phyloP scores from a whole-genome alignment of 2,888 invertebrate species.

The Eupithecia inturbata region DNA sequence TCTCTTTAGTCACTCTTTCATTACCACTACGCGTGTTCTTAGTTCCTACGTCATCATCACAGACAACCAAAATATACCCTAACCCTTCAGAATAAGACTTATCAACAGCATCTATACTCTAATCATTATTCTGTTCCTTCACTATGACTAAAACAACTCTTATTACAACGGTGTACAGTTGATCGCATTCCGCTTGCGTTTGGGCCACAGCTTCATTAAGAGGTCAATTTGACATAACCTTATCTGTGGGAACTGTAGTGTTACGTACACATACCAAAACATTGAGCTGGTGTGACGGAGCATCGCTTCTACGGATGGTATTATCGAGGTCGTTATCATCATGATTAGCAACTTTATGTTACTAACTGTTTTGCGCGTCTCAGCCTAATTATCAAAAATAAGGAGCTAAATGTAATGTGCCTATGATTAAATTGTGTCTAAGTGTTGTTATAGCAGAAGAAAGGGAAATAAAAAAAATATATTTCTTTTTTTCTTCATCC shows the following conservation, averaged over 20 bases:
- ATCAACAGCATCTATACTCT: constrained; percentile 8
- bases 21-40: constrained; percentile 24
- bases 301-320: neutral
- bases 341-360: neutral
- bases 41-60: neutral
- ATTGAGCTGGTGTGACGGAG: constrained; percentile 4
- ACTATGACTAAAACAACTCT: constrained; percentile 17
- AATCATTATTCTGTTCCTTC: neutral
- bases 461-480: too few relatives aligned
- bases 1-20: constrained; percentile 23
- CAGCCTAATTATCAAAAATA: neutral
- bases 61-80: constrained; percentile 26
- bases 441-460: too few relatives aligned
- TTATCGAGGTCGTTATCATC: constrained; percentile 2
- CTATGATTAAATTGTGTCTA: too few relatives aligned
- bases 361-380: neutral
- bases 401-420: too few relatives aligned
- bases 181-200: constrained; percentile 42
- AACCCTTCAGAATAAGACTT: constrained; percentile 28
- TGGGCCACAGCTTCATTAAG: constrained; percentile 49
- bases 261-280: constrained; percentile 24
- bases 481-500: too few relatives aligned
- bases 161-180: constrained; percentile 24
- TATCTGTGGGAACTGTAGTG: constrained; percentile 52
- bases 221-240: constrained; percentile 54